Conservation (phyloP, 2,888 invertebrate genomes). For the Entomobrya multifasciata region DNA sequence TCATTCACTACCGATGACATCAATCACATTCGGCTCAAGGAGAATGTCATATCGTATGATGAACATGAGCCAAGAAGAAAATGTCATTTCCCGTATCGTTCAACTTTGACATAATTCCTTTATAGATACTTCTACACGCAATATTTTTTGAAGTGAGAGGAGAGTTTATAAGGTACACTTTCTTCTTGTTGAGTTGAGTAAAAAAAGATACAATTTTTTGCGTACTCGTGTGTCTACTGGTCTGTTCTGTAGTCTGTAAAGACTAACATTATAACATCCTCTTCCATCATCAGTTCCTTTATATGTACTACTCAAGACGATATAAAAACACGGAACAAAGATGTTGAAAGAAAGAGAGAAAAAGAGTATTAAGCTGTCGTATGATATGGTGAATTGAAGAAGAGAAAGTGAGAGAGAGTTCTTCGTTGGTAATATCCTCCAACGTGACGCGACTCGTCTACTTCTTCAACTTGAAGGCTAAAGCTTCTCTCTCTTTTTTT, state of each 20-base stretch:
- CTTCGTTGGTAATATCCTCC: slow-evolving; percentile 52
- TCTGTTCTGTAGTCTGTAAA: background rate
- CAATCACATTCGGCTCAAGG: slow-evolving; percentile 67
- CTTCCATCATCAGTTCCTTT: background rate
- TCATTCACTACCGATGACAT: slow-evolving; percentile 62
- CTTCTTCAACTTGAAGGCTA: slow-evolving; percentile 10
- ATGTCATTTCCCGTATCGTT: slow-evolving; percentile 74
- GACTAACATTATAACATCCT: background rate
- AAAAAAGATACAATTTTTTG: background rate
- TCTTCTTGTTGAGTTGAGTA: background rate
- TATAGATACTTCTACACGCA: slow-evolving; percentile 49
- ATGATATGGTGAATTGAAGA: slow-evolving; percentile 2
- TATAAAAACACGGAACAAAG: slow-evolving; percentile 24
- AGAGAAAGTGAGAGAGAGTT: slow-evolving; percentile 8
- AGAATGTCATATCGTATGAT: slow-evolving; percentile 64
- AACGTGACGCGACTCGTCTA: slow-evolving; percentile 15
- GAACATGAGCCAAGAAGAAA: slow-evolving; percentile 68
- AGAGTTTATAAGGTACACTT: background rate
- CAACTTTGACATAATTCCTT: slow-evolving; percentile 75
- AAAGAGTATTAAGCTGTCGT: slow-evolving; percentile 60
- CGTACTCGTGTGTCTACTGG: background rate
- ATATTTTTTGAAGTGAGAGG: slow-evolving; percentile 31
- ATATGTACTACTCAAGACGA: background rate
- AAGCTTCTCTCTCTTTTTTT: background rate
- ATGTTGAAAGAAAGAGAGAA: slow-evolving; percentile 37